Evolutionary conservation across 2,113 vertebrate species (phyloP), one percentile per base, ranked within the genome.

Genomic region (Semicossyphus pulcher): DNA sequence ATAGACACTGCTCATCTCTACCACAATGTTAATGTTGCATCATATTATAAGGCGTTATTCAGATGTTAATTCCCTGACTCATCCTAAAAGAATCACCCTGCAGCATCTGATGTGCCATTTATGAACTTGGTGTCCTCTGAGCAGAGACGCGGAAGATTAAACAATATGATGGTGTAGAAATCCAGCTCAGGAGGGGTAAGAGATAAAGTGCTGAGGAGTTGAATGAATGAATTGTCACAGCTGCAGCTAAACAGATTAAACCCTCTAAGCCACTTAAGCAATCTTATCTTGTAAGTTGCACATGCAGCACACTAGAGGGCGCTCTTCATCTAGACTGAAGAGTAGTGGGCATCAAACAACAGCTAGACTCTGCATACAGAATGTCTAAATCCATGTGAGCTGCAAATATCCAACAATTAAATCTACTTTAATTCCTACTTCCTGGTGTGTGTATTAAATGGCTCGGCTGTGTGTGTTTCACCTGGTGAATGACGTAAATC

Each of bases 401-500:
- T 34, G 15, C 20, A 12, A 29, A 34, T 11, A 36, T 44, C 20
- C 2, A 23, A 72, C 59, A 39, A n/a, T 23, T 1, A 9, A 26
- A 54, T 21, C 36, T 12, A 14, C 2, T 12, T 25, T 0, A 25
- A 48, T 2, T 4, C 21, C 21, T 25, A 26, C 37, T 37, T 36
- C 4, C 5, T 20, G 58, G 10, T 10, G 16, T 10, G 21, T 26
- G 1, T 15, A 14, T 10, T 4, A 31, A 5, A 3, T 18, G 12
- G 21, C 7, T 1, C 49, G 34, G 34, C 6, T 26, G n/a, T 10
- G 37, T 10, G 23, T 15, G 16, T 29, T 41, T 53, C 31, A 95
- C 93, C 94, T 96, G 95, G 56, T 96, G 95, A 62, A 96, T 94
- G 79, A 95, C 12, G 18, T 95, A 96, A 7, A 95, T 94, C 12